Conservation (phyloP, 1,140 invertebrate species). For the Micrasema longulum region DNA sequence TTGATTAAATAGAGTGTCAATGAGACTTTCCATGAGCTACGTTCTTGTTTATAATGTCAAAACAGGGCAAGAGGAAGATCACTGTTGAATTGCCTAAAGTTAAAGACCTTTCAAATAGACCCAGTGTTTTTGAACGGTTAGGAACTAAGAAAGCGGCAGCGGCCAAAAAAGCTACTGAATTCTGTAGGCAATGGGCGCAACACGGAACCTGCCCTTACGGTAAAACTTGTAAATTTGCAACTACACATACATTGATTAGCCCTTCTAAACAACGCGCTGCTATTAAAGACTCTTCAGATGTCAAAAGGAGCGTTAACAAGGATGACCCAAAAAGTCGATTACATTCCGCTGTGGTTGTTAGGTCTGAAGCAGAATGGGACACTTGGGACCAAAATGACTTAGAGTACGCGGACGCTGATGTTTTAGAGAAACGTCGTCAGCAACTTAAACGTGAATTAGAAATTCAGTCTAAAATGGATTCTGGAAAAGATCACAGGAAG, state of each 20-base stretch:
- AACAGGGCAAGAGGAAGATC: constrained; percentile 82
- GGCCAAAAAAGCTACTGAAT: constrained; percentile 69
- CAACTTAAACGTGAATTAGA: constrained; percentile 83
- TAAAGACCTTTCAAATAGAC: constrained; percentile 74
- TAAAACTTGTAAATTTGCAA: constrained; percentile 80
- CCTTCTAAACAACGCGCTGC: constrained; percentile 77
- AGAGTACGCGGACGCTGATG: constrained; percentile 86
- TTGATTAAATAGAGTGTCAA: constrained; percentile 43
- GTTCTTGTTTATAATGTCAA: constrained; percentile 72
- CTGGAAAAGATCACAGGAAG: constrained; percentile 70
- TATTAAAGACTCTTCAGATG: constrained; percentile 74
- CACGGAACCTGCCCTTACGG: constrained; percentile 80
- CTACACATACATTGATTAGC: constrained; percentile 79
- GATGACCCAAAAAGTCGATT: constrained; percentile 73
- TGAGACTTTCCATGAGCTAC: constrained; percentile 49
- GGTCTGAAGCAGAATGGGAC: constrained; percentile 76
- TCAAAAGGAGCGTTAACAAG: constrained; percentile 68
- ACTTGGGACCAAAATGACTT: constrained; percentile 83
- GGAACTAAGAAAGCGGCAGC: constrained; percentile 77
- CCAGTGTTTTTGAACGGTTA: constrained; percentile 83
- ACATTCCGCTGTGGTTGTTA: constrained; percentile 74
- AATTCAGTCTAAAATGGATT: constrained; percentile 78
- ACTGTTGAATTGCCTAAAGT: constrained; percentile 79
- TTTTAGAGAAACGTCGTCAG: constrained; percentile 80
- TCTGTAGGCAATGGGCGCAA: constrained; percentile 80